A percentile compares a stretch with the other conserved stretches of the same genome.
These are phyloP conservation scores for Meloe dianella DNA, from an alignment of 2,888 invertebrate species.

Conservation along the genomic window DNA sequence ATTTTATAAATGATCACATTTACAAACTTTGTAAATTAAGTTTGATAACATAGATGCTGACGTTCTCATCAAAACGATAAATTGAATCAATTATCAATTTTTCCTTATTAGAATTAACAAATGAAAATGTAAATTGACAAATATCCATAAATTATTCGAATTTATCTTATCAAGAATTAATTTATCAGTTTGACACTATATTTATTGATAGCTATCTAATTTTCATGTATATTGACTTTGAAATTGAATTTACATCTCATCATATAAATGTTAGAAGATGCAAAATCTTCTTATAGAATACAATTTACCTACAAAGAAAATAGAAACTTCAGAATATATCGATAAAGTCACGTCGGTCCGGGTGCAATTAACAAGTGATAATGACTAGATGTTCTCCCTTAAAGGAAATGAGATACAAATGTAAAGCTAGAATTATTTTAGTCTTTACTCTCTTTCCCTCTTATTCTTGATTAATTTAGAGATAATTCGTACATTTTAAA, in stretches of 20 bases:
- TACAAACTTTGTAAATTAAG: background rate
- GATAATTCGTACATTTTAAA: constrained; percentile 20
- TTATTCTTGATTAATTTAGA: constrained; percentile 32
- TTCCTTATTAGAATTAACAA: background rate
- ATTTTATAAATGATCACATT: background rate
- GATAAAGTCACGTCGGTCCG: constrained; percentile 20
- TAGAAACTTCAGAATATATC: background rate
- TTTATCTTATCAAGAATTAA: background rate
- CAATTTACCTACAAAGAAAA: background rate
- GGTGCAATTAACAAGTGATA: constrained; percentile 31
- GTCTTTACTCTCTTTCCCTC: constrained; percentile 11
- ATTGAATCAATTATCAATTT: background rate
- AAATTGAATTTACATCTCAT: background rate
- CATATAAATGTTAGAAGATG: background rate
- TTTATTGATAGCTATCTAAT: background rate
- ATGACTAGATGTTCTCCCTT: constrained; percentile 26
- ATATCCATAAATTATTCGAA: background rate
- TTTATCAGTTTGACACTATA: background rate
- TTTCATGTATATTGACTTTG: background rate
- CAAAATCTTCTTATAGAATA: background rate
- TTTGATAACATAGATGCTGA: background rate
- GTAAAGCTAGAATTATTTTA: constrained; percentile 22
- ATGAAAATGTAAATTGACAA: background rate
- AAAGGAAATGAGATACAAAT: constrained; percentile 34
- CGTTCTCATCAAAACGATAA: background rate